These are phyloP conservation scores for Heterodera schachtii DNA, from an alignment of 1,140 invertebrate genomes.

Conservation along the genomic window DNA sequence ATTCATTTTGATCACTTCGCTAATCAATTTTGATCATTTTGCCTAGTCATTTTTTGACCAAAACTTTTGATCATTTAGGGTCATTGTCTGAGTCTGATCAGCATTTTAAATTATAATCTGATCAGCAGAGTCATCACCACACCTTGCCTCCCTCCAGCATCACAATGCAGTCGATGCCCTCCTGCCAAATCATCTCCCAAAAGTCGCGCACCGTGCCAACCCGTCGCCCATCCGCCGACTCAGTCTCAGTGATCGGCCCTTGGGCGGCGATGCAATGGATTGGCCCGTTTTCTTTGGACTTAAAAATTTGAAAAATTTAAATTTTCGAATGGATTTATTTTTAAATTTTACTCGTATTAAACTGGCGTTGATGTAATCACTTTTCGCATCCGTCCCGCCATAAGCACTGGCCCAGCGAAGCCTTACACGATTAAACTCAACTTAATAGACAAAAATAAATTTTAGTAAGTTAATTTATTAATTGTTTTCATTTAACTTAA, in stretches of 20 bases:
- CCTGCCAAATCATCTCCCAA: constrained; percentile 68
- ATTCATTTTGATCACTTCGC: too few species aligned
- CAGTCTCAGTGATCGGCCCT: constrained; percentile 41
- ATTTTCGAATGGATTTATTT: neutral
- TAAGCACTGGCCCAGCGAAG: constrained; percentile 32
- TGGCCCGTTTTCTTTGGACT: neutral
- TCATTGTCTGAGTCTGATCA: neutral
- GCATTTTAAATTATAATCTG: neutral
- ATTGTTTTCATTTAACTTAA: too few species aligned
- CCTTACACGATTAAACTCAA: constrained; percentile 55
- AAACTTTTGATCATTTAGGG: too few species aligned
- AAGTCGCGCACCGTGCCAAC: constrained; percentile 58
- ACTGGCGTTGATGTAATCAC: constrained; percentile 52
- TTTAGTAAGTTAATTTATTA: too few species aligned
- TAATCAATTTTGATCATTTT: too few species aligned
- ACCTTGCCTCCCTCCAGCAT: constrained; percentile 66
- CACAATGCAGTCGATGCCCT: constrained; percentile 66
- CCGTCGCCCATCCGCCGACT: constrained; percentile 39
- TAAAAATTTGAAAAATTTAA: neutral
- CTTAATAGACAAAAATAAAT: constrained; percentile 24
- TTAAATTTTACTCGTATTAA: constrained; percentile 40
- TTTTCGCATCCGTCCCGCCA: constrained; percentile 22
- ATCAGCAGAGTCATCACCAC: too few species aligned
- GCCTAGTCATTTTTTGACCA: too few species aligned
- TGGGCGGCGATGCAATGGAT: constrained; percentile 52